Percentiles rank a stretch among this genome's conserved stretches.
These are phyloP conservation scores for Chironomus tepperi DNA, from an alignment of 1,140 invertebrate genomes.

Conservation along the genomic window DNA sequence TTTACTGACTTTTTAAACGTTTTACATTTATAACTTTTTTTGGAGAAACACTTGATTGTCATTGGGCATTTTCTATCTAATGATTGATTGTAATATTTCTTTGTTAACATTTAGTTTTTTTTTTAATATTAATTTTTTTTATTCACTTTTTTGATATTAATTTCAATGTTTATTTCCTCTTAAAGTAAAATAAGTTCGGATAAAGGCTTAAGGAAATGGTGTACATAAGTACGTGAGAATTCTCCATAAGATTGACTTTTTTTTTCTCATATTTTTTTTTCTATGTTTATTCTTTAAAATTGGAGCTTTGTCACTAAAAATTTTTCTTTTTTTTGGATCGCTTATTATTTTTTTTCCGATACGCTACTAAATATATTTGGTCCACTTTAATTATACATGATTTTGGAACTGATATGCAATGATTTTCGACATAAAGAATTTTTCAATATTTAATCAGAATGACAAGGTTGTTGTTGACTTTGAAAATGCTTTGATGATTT, in stretches of 20 bases:
- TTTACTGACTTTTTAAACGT: not conserved
- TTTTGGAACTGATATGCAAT: not conserved
- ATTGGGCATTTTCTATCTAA: conserved; percentile 13
- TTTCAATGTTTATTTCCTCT: not conserved
- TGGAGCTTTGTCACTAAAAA: not conserved
- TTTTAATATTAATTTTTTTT: conserved; percentile 1
- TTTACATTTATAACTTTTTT: not conserved
- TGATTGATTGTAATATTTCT: conserved; percentile 11
- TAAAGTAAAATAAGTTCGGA: conserved; percentile 2
- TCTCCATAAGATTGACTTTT: not conserved
- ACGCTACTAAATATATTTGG: conserved; percentile 1
- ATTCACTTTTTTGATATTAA: not conserved
- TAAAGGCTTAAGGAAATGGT: conserved; percentile 12
- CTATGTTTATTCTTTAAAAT: not conserved
- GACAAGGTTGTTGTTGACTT: too few relatives aligned
- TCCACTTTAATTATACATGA: not conserved
- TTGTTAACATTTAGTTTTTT: not conserved
- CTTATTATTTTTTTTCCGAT: not conserved
- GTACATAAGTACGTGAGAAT: not conserved
- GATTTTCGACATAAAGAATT: not conserved
- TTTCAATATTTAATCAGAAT: not conserved
- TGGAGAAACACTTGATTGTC: conserved; percentile 12
- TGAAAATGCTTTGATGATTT: too few relatives aligned
- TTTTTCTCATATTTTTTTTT: not conserved
- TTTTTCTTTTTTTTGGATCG: not conserved